A percentile compares a stretch with the other conserved stretches of the same genome.
These are phyloP conservation scores for Oikopleura dioica DNA, from an alignment of 23 tunicate genomes.

Conservation along the genomic window DNA sequence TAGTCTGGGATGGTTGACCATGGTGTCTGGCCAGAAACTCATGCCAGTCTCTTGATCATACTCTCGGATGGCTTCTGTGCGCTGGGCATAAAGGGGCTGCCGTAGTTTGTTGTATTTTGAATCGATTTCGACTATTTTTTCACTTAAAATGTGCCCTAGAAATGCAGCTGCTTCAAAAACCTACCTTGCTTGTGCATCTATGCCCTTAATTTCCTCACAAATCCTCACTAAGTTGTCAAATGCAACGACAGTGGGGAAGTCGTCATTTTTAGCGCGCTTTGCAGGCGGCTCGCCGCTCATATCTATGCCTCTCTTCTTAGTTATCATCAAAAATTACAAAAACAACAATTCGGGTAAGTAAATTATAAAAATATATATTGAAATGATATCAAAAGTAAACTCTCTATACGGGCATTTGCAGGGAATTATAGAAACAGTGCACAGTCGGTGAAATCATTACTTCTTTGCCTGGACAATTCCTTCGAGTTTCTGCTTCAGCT, in stretches of 20 bases:
- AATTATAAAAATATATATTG: too few relatives aligned
- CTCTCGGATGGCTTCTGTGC: not conserved
- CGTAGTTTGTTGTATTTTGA: not conserved
- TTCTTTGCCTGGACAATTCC: conserved; percentile 96
- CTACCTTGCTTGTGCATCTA: too few relatives aligned
- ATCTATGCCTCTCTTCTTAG: not conserved
- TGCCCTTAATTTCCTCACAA: too few relatives aligned
- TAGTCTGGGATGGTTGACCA: not conserved
- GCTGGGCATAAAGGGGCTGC: not conserved
- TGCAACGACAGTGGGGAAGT: too few relatives aligned
- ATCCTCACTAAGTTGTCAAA: too few relatives aligned
- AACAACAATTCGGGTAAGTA: not conserved
- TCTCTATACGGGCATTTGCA: not conserved
- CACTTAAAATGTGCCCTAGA: not conserved
- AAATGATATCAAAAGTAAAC: not conserved
- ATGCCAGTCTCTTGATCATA: not conserved
- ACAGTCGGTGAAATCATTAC: not conserved
- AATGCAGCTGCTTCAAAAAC: too few relatives aligned
- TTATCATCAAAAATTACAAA: not conserved
- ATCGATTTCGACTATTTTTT: not conserved
- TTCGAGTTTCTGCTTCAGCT: conserved; percentile 36
- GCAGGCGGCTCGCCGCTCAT: not conserved
- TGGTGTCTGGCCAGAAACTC: not conserved
- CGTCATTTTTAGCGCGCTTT: too few relatives aligned
- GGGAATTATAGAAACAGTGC: not conserved